phyloP scores from a whole-genome alignment of 2,888 invertebrate species.

The Hirtodrosophila alboralis region DNA sequence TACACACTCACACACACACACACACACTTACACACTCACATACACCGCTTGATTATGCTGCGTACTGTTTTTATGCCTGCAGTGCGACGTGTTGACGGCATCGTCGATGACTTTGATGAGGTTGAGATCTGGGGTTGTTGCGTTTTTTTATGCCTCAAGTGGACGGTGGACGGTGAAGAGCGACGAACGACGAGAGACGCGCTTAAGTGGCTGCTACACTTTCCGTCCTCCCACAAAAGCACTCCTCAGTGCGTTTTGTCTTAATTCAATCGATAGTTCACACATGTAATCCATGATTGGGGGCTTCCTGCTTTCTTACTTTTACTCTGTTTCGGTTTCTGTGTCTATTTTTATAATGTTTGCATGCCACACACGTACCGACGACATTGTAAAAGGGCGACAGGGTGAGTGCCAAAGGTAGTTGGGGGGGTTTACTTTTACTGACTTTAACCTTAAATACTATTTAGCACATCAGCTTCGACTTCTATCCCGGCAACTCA shows the following conservation, averaged over 20 bases:
- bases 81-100: conserved; percentile 70
- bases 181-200: conserved; percentile 55
- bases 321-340: conserved; percentile 43
- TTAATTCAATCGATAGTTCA: conserved; percentile 81
- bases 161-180: too few species aligned
- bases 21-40: conserved; percentile 19
- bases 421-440: not conserved
- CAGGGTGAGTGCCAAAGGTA: not conserved
- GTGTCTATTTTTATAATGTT: conserved; percentile 62
- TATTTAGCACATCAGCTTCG: conserved; percentile 43
- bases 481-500: conserved; percentile 21
- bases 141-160: conserved; percentile 68
- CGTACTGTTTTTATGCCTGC: conserved; percentile 76
- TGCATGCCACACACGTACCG: conserved; percentile 71
- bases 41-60: conserved; percentile 64
- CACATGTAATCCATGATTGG: conserved; percentile 78
- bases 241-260: conserved; percentile 54
- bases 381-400: conserved; percentile 55
- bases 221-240: conserved; percentile 14
- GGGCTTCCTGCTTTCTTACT: conserved; percentile 61
- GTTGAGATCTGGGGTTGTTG: conserved; percentile 54
- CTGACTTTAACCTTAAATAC: conserved; percentile 69
- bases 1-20: conserved; percentile 36
- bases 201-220: conserved; percentile 66
- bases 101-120: conserved; percentile 65